Conservation (phyloP, 2,797 vertebrate genomes). For the Nasua narica region DNA sequence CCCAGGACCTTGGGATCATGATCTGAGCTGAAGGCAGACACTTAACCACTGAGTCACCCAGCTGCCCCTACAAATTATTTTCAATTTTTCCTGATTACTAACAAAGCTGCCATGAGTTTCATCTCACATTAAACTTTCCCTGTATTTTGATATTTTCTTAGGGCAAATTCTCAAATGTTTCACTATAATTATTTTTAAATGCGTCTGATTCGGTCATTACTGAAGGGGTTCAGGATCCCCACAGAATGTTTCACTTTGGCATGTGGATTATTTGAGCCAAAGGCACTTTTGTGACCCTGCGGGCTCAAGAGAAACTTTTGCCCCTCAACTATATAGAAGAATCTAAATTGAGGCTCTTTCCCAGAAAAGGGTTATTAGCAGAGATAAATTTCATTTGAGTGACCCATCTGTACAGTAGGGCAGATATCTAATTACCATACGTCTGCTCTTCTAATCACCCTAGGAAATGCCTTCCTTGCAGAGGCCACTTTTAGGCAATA, state of each 20-base stretch:
- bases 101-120: not conserved
- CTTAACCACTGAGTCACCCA: too few species aligned
- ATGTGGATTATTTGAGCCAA: not conserved
- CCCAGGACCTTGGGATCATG: too few species aligned
- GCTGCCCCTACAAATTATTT: not conserved
- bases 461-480: not conserved
- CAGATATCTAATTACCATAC: not conserved
- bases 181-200: not conserved
- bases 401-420: not conserved
- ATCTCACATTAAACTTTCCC: not conserved
- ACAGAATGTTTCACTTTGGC: not conserved
- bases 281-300: not conserved
- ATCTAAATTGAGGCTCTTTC: not conserved
- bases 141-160: conserved; percentile 3
- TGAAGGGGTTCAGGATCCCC: not conserved
- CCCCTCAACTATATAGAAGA: not conserved
- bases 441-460: not conserved
- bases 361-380: not conserved
- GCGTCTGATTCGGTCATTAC: not conserved
- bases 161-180: not conserved
- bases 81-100: conserved; percentile 22
- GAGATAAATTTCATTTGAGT: not conserved
- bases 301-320: not conserved
- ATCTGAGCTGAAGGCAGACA: too few species aligned
- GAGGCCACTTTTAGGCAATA: not conserved